A percentile compares a stretch with the other conserved stretches of the same genome.
phyloP scores from a whole-genome alignment of 2,888 invertebrate species.

The Laothoe populi region DNA sequence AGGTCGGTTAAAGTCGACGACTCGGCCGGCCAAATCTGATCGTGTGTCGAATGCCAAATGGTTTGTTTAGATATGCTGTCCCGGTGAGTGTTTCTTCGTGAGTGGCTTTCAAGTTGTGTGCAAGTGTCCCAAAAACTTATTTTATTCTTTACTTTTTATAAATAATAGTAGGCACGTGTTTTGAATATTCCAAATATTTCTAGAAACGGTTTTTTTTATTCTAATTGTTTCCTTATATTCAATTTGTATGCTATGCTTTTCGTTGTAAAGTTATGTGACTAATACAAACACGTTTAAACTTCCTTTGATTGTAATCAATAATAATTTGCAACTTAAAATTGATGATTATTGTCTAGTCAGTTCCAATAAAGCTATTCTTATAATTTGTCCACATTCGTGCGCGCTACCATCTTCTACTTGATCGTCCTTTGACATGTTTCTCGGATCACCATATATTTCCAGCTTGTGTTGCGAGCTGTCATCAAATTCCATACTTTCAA shows the following conservation, averaged over 20 bases:
- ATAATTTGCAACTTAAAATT: too few species aligned
- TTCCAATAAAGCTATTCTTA: too few species aligned
- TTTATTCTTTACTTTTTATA: slow-evolving; percentile 24
- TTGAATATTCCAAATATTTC: background rate
- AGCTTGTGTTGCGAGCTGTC: too few species aligned
- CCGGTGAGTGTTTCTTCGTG: slow-evolving; percentile 39
- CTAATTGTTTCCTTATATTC: background rate
- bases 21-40: slow-evolving; percentile 44
- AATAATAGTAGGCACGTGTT: background rate
- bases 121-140: slow-evolving; percentile 43
- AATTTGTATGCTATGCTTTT: background rate
- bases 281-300: too few species aligned
- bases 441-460: too few species aligned
- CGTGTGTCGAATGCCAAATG: slow-evolving; percentile 51
- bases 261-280: too few species aligned
- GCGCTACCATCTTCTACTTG: too few species aligned
- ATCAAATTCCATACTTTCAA: too few species aligned
- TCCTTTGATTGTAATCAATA: too few species aligned
- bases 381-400: too few species aligned
- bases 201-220: background rate
- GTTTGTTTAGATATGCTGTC: slow-evolving; percentile 45
- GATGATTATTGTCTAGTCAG: too few species aligned
- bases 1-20: slow-evolving; percentile 46
- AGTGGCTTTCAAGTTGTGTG: slow-evolving; percentile 39
- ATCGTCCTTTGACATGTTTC: too few species aligned